Evolutionary conservation across 2,113 vertebrate species (phyloP).

Genomic region (Pterocles orientalis): DNA sequence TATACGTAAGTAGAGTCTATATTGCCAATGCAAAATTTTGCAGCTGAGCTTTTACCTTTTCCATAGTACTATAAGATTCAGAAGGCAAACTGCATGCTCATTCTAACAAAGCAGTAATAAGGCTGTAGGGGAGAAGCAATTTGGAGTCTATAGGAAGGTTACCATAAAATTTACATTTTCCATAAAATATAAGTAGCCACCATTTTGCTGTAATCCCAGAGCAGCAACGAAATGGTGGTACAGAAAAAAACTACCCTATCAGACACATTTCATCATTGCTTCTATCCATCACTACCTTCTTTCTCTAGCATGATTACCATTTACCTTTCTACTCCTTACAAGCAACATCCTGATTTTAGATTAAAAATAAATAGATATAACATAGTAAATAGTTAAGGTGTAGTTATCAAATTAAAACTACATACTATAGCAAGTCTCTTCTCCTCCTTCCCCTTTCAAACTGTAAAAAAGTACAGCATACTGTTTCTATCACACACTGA

Average conservation of each 20-base stretch:
- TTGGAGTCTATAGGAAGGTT: slow-evolving; percentile 54
- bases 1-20: not conserved
- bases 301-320: slow-evolving; percentile 9
- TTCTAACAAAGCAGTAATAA: slow-evolving; percentile 22
- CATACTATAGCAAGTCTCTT: not conserved
- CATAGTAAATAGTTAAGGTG: not conserved
- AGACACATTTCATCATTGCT: slow-evolving; percentile 68
- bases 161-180: slow-evolving; percentile 74
- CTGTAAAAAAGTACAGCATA: slow-evolving; percentile 58
- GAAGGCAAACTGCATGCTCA: not conserved
- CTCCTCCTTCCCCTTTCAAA: not conserved
- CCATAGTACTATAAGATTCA: not conserved
- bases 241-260: slow-evolving; percentile 51
- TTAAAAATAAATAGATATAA: not conserved
- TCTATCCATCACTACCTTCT: slow-evolving; percentile 64
- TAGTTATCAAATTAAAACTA: slow-evolving; percentile 20
- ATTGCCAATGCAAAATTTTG: not conserved
- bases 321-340: slow-evolving; percentile 15
- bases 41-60: not conserved
- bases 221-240: slow-evolving; percentile 74
- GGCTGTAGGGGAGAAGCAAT: slow-evolving; percentile 30
- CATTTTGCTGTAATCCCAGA: slow-evolving; percentile 76
- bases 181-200: slow-evolving; percentile 75
- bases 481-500: slow-evolving; percentile 58
- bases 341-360: not conserved